Evolutionary conservation across 2,113 vertebrate genomes (phyloP).

Genomic region (Laterallus jamaicensis): DNA sequence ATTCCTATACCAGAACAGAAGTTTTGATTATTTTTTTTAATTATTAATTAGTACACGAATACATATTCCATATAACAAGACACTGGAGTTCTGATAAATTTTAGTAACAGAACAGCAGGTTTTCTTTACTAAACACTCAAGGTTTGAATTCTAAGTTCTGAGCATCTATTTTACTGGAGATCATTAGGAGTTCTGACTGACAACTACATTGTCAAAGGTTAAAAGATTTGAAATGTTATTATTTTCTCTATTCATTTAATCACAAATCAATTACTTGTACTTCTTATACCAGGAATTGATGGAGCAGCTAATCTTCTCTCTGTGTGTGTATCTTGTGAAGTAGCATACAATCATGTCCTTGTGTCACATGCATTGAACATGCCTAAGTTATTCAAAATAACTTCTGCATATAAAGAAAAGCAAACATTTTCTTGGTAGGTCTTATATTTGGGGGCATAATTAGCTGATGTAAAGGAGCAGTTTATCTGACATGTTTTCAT

Average conservation of each 20-base stretch:
- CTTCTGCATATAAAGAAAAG: background rate
- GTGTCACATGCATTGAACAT: background rate
- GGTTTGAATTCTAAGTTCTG: background rate
- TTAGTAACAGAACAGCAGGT: background rate
- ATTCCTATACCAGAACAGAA: background rate
- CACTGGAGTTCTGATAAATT: background rate
- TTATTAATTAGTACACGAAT: background rate
- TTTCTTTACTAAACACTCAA: background rate
- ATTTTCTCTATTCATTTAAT: slow-evolving; percentile 25
- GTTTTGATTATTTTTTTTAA: no score
- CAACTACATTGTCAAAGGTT: background rate
- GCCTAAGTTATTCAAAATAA: background rate
- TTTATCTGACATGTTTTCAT: background rate
- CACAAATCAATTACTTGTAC: slow-evolving; percentile 10
- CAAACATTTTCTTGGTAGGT: background rate
- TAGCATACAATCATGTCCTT: background rate
- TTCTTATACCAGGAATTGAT: background rate
- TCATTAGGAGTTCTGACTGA: background rate
- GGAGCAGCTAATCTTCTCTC: slow-evolving; percentile 1
- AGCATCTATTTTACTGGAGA: background rate
- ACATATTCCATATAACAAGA: accelerated
- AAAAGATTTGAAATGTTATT: background rate
- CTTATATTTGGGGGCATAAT: background rate
- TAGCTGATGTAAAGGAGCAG: background rate
- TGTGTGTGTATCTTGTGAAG: background rate